Evolutionary conservation across 2,113 vertebrate genomes (phyloP), one percentile per base, ranked within the genome.

Genomic region (Peromyscus californicus): DNA sequence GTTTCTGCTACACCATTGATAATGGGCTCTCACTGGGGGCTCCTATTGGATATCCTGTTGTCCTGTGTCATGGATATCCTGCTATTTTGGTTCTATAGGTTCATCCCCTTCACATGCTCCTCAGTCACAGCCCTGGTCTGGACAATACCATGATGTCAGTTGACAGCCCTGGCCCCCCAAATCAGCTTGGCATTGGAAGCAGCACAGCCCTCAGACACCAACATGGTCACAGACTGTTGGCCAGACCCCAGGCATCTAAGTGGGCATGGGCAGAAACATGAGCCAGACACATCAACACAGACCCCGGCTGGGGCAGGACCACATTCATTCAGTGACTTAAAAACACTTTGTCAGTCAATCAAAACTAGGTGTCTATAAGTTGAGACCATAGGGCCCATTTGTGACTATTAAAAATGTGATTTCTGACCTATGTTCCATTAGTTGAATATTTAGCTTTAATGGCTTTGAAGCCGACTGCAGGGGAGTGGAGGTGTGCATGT

Each of bases 391-490:
- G 26, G 7, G 83, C 31, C 42, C 72, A 11, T 39, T 65, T 82
- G 65, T 39, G 10, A 45, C 26, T 21, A n/a, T 29, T 91, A 16
- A 94, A 93, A 48, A 63, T 80, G 80, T 94, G 59, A 87, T 65
- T 57, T 90, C 57, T 87, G 4, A 51, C 19, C 1, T 65, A 45
- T 57, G 33, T 39, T 90, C 11, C n/a, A 45, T 79, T 85, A 84
- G 24, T 22, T 94, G 11, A 80, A 59, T 5, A 6, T 80, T 84
- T 93, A 57, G 61, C n/a, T 96, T 94, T 85, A 91, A 86, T 10
- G 78, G 39, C 0, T 57, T 86, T 67, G 59, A 82, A 48, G 67
- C 6, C 69, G 24, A 90, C 54, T 70, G 5, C 74, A 83, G 26
- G 39, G 65, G 91, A 54, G 19, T 13, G 74, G 3, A 86, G 12